Percentiles rank a stretch among this genome's conserved stretches.
These are phyloP conservation scores for Tauraco erythrolophus DNA, from an alignment of 2,113 vertebrate genomes.

Conservation along the genomic window DNA sequence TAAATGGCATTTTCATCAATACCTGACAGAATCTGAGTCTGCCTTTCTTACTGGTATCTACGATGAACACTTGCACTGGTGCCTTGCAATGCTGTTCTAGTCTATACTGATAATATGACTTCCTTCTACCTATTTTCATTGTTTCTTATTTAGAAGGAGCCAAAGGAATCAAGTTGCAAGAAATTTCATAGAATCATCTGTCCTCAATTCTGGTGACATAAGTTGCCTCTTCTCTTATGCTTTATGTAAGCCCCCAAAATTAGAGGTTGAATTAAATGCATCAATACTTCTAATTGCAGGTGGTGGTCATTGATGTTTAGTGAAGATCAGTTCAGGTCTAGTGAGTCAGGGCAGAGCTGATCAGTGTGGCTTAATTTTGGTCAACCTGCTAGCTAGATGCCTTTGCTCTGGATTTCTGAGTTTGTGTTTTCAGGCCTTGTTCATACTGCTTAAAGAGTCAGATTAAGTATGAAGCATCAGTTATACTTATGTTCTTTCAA, in stretches of 20 bases:
- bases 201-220: background rate
- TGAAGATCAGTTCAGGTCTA: background rate
- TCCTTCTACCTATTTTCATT: background rate
- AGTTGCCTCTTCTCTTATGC: background rate
- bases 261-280: background rate
- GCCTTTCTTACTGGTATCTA: background rate
- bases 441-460: background rate
- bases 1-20: background rate
- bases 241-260: fast-evolving
- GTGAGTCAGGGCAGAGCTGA: background rate
- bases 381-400: background rate
- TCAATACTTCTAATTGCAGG: background rate
- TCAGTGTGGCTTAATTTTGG: background rate
- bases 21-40: background rate
- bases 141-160: background rate
- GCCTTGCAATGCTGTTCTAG: background rate
- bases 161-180: background rate
- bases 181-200: background rate
- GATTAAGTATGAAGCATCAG: background rate
- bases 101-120: background rate
- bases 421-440: background rate
- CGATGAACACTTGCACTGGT: background rate
- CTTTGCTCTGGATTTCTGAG: background rate
- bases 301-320: background rate
- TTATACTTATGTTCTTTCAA: background rate